A percentile compares a stretch with the other conserved stretches of the same genome.
phyloP scores from a whole-genome alignment of 2,797 vertebrate species.

The Syngnathus acus region DNA sequence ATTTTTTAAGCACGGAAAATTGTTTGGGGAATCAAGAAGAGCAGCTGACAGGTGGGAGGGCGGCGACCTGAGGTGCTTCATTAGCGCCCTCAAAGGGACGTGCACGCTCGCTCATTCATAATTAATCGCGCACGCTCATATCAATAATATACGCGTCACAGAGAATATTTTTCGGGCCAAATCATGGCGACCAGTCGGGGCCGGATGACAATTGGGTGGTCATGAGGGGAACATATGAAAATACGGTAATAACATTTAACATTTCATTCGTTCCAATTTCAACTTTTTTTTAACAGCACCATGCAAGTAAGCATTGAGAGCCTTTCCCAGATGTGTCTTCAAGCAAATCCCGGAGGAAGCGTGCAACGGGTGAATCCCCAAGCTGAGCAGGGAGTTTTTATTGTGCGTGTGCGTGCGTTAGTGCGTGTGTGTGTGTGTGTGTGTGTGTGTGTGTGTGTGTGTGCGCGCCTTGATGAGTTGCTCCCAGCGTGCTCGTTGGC shows the following conservation, averaged over 20 bases:
- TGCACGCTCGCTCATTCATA: slow-evolving; percentile 53
- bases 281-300: too few relatives aligned
- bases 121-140: slow-evolving; percentile 54
- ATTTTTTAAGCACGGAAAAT: too few relatives aligned
- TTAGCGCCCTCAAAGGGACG: slow-evolving; percentile 57
- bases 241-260: too few relatives aligned
- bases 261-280: too few relatives aligned
- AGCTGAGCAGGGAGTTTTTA: not conserved
- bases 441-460: slow-evolving; percentile 6
- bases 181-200: not conserved
- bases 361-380: not conserved
- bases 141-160: slow-evolving; percentile 63
- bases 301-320: not conserved
- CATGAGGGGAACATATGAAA: too few relatives aligned
- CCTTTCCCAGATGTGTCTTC: not conserved
- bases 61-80: slow-evolving; percentile 47
- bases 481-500: slow-evolving; percentile 24
- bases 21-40: slow-evolving; percentile 28
- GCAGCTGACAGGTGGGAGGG: slow-evolving; percentile 26
- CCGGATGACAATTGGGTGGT: too few relatives aligned
- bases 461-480: slow-evolving; percentile 13
- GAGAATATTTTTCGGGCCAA: not conserved
- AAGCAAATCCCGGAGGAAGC: not conserved
- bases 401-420: not conserved
- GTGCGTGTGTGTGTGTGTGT: slow-evolving; percentile 1